Evolutionary conservation across 1,140 invertebrate species (phyloP).

Genomic region (Brachionus plicatilis): DNA sequence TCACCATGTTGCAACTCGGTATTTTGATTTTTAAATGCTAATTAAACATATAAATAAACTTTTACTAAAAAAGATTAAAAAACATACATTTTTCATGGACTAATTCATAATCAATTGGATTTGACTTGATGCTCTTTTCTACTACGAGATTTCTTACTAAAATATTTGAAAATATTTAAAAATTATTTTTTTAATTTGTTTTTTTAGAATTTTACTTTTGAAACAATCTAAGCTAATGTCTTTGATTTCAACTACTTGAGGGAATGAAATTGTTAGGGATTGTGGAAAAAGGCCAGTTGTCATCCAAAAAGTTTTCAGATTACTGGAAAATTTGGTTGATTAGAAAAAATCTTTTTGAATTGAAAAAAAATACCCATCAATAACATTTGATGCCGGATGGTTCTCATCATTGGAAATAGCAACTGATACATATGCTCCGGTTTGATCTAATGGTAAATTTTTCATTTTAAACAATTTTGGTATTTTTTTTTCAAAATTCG

Average conservation of each 20-base stretch:
- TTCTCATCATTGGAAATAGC: conserved; percentile 30
- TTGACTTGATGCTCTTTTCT: conserved; percentile 3
- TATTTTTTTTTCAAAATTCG: neutral
- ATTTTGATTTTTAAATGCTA: neutral
- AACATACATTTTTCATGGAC: conserved; percentile 10
- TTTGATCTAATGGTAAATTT: neutral
- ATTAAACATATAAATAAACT: neutral
- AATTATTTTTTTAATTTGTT: neutral
- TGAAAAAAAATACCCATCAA: neutral
- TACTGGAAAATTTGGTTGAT: neutral
- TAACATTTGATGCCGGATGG: conserved; percentile 17
- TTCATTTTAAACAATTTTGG: neutral
- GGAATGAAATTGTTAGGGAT: conserved; percentile 4
- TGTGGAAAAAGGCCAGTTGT: neutral
- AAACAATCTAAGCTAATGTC: neutral
- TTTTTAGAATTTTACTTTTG: neutral
- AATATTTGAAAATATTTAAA: neutral
- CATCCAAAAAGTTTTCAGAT: neutral
- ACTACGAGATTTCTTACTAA: conserved; percentile 16
- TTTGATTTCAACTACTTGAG: neutral
- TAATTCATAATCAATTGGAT: conserved; percentile 14
- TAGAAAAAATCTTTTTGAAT: neutral
- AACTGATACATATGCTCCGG: neutral
- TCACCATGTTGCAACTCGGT: neutral
- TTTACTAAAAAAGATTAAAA: neutral